Conservation (phyloP, 2,797 vertebrate species). For the Babyrousa celebensis region DNA sequence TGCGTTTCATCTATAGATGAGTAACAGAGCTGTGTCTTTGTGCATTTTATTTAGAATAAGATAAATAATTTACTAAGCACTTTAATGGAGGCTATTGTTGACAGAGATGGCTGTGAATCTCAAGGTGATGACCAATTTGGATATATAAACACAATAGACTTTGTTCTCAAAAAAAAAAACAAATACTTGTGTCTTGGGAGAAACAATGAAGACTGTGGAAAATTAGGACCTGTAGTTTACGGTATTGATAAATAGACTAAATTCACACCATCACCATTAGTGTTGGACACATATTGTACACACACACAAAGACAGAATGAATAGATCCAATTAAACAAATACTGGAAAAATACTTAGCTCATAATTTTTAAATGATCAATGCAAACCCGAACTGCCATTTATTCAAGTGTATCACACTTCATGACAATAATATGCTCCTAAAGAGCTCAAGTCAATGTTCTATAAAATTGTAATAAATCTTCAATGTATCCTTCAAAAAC, state of each 20-base stretch:
- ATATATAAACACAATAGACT: not conserved
- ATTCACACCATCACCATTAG: not conserved
- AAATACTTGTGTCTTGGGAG: not conserved
- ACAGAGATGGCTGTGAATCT: not conserved
- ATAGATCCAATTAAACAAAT: constrained; percentile 6
- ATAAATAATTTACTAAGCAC: not conserved
- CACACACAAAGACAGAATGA: not conserved
- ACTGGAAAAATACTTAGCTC: not conserved
- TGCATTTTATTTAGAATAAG: not conserved
- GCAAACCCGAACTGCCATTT: not conserved
- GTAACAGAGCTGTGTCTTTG: not conserved
- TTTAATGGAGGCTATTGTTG: not conserved
- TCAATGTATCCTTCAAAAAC: not conserved
- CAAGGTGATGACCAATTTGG: not conserved
- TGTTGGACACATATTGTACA: not conserved
- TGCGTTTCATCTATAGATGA: not conserved
- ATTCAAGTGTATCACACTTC: not conserved
- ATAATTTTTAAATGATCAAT: not conserved
- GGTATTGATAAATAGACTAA: not conserved
- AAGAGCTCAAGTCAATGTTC: not conserved
- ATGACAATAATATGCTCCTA: not conserved
- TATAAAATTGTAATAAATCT: not conserved
- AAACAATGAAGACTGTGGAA: not conserved
- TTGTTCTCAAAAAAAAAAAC: not conserved
- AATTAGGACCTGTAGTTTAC: constrained; percentile 8